phyloP scores from a whole-genome alignment of 2,888 invertebrate genomes.

The Chelonus formosanus region DNA sequence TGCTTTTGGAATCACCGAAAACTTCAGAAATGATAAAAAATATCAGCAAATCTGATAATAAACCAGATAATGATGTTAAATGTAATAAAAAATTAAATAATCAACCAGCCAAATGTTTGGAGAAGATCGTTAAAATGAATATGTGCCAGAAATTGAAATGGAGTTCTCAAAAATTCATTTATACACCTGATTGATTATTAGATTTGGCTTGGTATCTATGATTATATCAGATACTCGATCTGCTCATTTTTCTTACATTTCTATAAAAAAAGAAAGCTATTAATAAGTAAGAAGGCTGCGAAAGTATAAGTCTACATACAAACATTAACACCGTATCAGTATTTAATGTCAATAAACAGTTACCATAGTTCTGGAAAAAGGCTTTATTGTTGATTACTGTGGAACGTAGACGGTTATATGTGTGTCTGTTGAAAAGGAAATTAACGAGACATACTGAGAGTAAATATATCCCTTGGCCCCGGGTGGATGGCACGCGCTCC shows the following conservation, averaged over 20 bases:
- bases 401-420: slow-evolving; percentile 11
- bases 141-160: neutral
- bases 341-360: slow-evolving; percentile 15
- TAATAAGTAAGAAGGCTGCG: neutral
- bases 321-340: neutral
- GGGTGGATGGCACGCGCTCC: slow-evolving; percentile 21
- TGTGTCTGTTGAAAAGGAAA: slow-evolving; percentile 22
- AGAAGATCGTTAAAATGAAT: slow-evolving; percentile 1
- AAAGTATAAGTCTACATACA: too few species aligned
- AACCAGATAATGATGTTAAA: too few species aligned
- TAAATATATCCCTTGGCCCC: slow-evolving; percentile 34
- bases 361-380: neutral
- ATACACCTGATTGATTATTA: slow-evolving; percentile 1
- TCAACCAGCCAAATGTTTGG: neutral
- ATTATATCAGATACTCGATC: too few species aligned
- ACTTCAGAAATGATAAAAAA: slow-evolving; percentile 23
- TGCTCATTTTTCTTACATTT: neutral
- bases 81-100: neutral
- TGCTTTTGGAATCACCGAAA: slow-evolving; percentile 41
- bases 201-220: neutral
- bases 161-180: neutral
- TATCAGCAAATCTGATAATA: too few species aligned
- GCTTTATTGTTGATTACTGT: slow-evolving; percentile 12
- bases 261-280: neutral
- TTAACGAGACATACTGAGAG: slow-evolving; percentile 28